Evolutionary conservation across 2,113 vertebrate genomes (phyloP), one percentile per base, ranked within the genome.

Genomic region (Aleadryas rufinucha): DNA sequence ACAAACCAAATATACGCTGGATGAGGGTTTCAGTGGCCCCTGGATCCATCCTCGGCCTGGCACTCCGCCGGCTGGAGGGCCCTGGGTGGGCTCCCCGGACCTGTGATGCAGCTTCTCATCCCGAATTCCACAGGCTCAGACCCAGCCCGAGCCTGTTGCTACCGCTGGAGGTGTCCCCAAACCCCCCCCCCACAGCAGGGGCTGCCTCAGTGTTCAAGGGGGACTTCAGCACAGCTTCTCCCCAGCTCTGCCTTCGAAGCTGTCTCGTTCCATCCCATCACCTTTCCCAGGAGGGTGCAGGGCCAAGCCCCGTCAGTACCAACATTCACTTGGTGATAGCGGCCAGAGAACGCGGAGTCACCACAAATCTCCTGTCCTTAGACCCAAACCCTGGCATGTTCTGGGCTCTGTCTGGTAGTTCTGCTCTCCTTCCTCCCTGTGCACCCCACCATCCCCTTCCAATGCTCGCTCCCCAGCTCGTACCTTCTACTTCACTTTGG

Each of bases 1-100:
- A 81, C 93, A 96, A 96, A 84, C 92, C 95, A 96, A 97, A 96
- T 93, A 94, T 68, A 94, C 69, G 4, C 45, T 82, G 61, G 83
- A 20, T 57, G 83, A 87, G 88, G 75, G 92, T 92, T 60, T 71
- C 64, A 11, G 1, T 61, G 61, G 90, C 76, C 83, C 15, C 0
- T 33, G 10, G 44, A 87, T 84, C 91, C 89, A 80, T 88, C 91
- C 93, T 79, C 74, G 11, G 16, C 80, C 77, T 66, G 76, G 79
- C 17, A 13, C 77, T 57, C 0, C 5, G 57, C 90, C 2, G 42
- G 59, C 82, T 54, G 59, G 0, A 86, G 68, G 95, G 93, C 78
- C 69, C 85, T 96, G 96, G 95, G 96, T 97, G 96, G 96, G 95
- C 93, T 96, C 90, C 33, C 56, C 2, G 28, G 92, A 20, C 85